Percentiles rank a stretch among this genome's conserved stretches.
These are phyloP conservation scores for Drosophila erecta DNA, from an alignment of 1,140 invertebrate genomes.

Conservation along the genomic window DNA sequence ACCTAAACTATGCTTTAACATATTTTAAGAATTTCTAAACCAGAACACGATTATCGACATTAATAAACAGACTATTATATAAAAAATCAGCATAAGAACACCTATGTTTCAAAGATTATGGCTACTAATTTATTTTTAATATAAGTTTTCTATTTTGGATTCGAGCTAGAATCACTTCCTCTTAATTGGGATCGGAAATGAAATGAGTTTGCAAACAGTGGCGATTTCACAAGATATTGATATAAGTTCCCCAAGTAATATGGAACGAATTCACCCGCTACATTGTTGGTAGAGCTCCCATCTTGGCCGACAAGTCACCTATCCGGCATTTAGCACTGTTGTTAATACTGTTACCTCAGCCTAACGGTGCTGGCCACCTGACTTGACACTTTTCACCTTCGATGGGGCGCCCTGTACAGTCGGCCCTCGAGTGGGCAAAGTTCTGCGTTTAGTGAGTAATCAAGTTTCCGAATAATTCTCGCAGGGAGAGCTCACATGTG, in stretches of 20 bases:
- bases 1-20: background rate
- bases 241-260: background rate
- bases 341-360: conserved; percentile 64
- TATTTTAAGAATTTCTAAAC: no score
- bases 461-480: conserved; percentile 53
- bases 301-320: conserved; percentile 9
- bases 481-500: conserved; percentile 11
- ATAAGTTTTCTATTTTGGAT: no score
- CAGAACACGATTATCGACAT: no score
- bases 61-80: no score
- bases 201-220: background rate
- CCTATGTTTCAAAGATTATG: no score
- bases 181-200: conserved; percentile 6
- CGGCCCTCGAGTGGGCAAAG: conserved; percentile 10
- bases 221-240: background rate
- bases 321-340: conserved; percentile 54
- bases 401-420: conserved; percentile 30
- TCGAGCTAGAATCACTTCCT: background rate
- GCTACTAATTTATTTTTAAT: background rate
- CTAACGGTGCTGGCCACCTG: conserved; percentile 56
- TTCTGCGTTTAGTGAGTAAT: conserved; percentile 36
- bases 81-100: no score
- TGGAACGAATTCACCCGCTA: conserved; percentile 15
- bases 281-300: background rate
- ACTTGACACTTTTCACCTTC: conserved; percentile 59